Base-by-base conservation (phyloP, 2,888 invertebrate species). In the Epistrophe eligans region DNA sequence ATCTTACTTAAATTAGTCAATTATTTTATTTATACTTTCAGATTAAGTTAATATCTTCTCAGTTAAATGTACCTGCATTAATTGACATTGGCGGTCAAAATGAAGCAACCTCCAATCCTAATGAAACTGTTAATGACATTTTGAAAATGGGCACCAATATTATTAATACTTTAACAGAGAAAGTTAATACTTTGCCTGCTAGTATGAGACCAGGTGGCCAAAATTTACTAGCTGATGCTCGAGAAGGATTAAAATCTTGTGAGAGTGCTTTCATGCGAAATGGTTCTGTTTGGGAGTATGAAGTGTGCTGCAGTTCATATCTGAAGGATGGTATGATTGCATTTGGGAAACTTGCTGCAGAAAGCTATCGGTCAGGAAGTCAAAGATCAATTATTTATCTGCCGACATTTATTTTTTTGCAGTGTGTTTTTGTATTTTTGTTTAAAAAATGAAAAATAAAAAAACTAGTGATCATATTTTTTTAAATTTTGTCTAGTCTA, bases 241-340 rank as follows among this genome's bases (percentile, higher is more conserved):
- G 45, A 50, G 67, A 81, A 2, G 84, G 73, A 3, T 1, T 85
- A 17, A 19, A 73, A 11, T 19, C 52, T 0, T 85, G 84, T 17
- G 84, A 77, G 24, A 70, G 43, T 32, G n/a, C 35, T 2, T 48
- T 81, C 3, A 60, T 73, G 13, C 38, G 67, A 38, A 73, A n/a
- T 35, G 84, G 84, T 11, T 62, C 13, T 32, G 62, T 77, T 64
- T 77, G 77, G 72, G 77, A 85, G 15, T 85, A 85, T n/a, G 77
- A 81, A 57, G 73, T 77, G 6, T 85, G 84, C 35, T 70, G 73
- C 13, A 85, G 73, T 19, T 64, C 77, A 6, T 77, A 85, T 32
- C 40, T 85, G 9, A 67, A 70, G 32, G 73, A 81, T 4, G 77
- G 67, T 19, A 62, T 81, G 24, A 77, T 24, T 38, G 55, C 67